These are phyloP conservation scores for Rutilus rutilus DNA, from an alignment of 2,113 vertebrate genomes.

Conservation along the genomic window DNA sequence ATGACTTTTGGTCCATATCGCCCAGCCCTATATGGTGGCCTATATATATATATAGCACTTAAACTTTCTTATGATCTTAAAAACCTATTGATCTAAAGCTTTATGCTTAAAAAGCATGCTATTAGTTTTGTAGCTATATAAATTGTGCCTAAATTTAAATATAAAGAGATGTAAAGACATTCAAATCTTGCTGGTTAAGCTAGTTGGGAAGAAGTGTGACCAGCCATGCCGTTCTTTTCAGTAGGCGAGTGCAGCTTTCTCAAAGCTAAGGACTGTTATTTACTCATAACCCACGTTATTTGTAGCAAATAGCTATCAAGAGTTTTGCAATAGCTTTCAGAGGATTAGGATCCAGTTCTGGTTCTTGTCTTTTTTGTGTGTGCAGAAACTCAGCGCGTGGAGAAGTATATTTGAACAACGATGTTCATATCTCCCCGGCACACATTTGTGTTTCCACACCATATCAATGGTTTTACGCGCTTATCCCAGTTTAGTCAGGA, in stretches of 20 bases:
- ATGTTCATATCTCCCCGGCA: slow-evolving; percentile 33
- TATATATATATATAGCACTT: no score
- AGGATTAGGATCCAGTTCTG: slow-evolving; percentile 26
- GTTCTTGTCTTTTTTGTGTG: slow-evolving; percentile 7
- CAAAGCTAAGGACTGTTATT: background rate
- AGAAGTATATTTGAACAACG: slow-evolving; percentile 37
- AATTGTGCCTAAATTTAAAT: background rate
- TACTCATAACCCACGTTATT: background rate
- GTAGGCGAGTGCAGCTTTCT: background rate
- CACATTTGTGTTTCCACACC: slow-evolving; percentile 33
- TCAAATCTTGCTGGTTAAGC: background rate
- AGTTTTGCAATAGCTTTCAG: slow-evolving; percentile 26
- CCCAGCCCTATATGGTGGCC: no score
- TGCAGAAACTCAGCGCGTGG: slow-evolving; percentile 6
- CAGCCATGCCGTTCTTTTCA: background rate
- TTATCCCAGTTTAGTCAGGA: slow-evolving; percentile 34
- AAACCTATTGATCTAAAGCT: background rate
- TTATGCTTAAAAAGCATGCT: background rate
- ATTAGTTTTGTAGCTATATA: background rate
- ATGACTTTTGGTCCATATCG: no score
- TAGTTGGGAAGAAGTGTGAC: background rate
- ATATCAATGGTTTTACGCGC: slow-evolving; percentile 31
- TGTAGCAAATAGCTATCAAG: slow-evolving; percentile 21
- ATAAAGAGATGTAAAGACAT: background rate
- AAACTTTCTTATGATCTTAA: background rate